Evolutionary conservation across 2,888 invertebrate genomes (phyloP), one percentile per base, ranked within the genome.

Genomic region (Sphaerophoria rueppellii): DNA sequence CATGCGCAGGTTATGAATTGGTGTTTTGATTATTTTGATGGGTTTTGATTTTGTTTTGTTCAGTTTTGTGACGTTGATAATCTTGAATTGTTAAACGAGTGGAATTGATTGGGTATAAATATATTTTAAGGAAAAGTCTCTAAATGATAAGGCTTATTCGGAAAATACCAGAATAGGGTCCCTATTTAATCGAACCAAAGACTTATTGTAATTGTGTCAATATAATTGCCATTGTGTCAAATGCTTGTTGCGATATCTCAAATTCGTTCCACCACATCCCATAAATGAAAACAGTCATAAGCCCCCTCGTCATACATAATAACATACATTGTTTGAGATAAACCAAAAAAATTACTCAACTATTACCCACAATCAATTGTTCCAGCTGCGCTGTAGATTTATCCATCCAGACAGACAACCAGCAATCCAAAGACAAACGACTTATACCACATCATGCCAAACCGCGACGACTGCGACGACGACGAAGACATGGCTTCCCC

Each of bases 311-410:
- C 50, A 70, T 35, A 16, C 55, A 50, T 71, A 74, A 82, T 82
- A 65, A 58, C 34, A 65, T 14, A 48, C 24, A 70, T 63, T 70
- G 52, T 63, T 50, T 58, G 54, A 35, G 48, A 65, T 65, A 65
- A 50, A 16, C 50, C 57, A 35, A 70, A 24, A 24, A 78, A 71
- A 35, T 46, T 52, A 71, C 74, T 37, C 57, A 69, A 46, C 43
- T 72, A 65, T 12, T 65, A 76, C 74, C 58, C 52, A 70, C 65
- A 75, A 50, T 65, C 75, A 37, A 73, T 48, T 61, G 78, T 69
- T 67, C 65, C 60, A 61, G 65, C 60, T 67, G 60, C 3, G 58
- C 76, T 71, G 32, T 6, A 55, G 40, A 9, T 52, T 4, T 48
- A 57, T 50, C 32, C 63, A 43, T 11, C 43, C 0, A 9, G 46